A percentile compares a stretch with the other conserved stretches of the same genome.
Conservation (phyloP, 2,888 invertebrate genomes). For the Drosophila melanocephala region DNA sequence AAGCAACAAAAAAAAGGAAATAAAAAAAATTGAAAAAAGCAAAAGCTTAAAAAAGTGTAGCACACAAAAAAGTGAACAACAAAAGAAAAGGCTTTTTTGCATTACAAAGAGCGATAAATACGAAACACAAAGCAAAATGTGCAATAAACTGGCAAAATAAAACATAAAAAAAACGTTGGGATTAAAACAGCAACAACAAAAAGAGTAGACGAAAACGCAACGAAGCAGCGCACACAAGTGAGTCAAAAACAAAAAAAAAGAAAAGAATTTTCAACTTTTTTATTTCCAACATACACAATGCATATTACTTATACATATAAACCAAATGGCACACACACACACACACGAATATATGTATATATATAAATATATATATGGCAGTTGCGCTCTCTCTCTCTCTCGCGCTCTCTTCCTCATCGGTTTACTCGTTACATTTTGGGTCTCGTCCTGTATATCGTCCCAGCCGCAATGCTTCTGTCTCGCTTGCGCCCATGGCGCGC, state of each 20-base stretch:
- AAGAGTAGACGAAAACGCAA: slow-evolving; percentile 33
- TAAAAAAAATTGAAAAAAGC: slow-evolving; percentile 1
- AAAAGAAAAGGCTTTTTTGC: slow-evolving; percentile 29
- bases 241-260: slow-evolving; percentile 47
- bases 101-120: slow-evolving; percentile 26
- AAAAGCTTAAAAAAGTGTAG: slow-evolving; percentile 36
- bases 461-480: slow-evolving; percentile 32
- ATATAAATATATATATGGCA: slow-evolving; percentile 16
- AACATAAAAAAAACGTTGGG: slow-evolving; percentile 29
- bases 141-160: slow-evolving; percentile 64
- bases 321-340: slow-evolving; percentile 53
- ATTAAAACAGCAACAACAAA: slow-evolving; percentile 33
- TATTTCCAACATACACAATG: slow-evolving; percentile 52
- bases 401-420: not conserved
- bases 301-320: slow-evolving; percentile 13
- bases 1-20: not conserved
- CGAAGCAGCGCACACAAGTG: slow-evolving; percentile 74
- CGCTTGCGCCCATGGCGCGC: slow-evolving; percentile 60
- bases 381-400: slow-evolving; percentile 23
- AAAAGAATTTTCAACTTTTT: slow-evolving; percentile 58
- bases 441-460: slow-evolving; percentile 52
- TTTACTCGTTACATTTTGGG: slow-evolving; percentile 61
- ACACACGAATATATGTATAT: slow-evolving; percentile 7
- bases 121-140: slow-evolving; percentile 55
- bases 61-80: slow-evolving; percentile 49